phyloP scores from a whole-genome alignment of 2,888 invertebrate genomes.

The Tetheella fluctuosa region DNA sequence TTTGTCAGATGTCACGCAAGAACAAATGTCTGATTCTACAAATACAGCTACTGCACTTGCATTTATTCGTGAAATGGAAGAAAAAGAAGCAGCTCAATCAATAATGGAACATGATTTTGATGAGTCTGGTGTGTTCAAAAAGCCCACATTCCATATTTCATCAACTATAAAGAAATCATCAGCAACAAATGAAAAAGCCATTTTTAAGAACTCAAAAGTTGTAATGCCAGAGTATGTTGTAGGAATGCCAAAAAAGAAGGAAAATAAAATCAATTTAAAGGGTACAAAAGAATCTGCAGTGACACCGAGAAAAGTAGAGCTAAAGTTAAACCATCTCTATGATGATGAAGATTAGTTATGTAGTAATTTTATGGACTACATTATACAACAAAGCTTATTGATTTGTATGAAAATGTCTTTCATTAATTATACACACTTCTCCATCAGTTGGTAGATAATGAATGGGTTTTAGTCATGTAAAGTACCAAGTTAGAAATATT shows the following conservation, averaged over 20 bases:
- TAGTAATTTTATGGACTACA: conserved; percentile 19
- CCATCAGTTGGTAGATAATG: too few relatives aligned
- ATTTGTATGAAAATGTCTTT: neutral
- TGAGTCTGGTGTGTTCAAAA: conserved; percentile 65
- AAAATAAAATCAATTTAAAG: conserved; percentile 60
- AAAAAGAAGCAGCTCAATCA: conserved; percentile 59
- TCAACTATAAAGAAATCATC: conserved; percentile 56
- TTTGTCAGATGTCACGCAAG: conserved; percentile 89
- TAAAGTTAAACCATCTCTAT: conserved; percentile 78
- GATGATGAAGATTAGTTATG: conserved; percentile 60
- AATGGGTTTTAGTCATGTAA: neutral
- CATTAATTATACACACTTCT: neutral
- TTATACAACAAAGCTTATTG: conserved; percentile 12
- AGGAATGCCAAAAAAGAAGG: conserved; percentile 85
- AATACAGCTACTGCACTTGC: conserved; percentile 91
- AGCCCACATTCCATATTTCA: conserved; percentile 70
- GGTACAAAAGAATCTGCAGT: conserved; percentile 29
- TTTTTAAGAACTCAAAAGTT: conserved; percentile 87
- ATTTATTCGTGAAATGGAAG: conserved; percentile 88
- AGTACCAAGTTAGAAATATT: conserved; percentile 17
- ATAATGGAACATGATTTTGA: conserved; percentile 55
- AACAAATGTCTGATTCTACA: conserved; percentile 90
- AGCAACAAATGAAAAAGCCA: conserved; percentile 55
- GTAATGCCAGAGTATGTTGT: conserved; percentile 93
- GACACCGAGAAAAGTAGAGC: conserved; percentile 35